These are phyloP conservation scores for Sturmia bella DNA, from an alignment of 2,888 invertebrate genomes.

Conservation along the genomic window DNA sequence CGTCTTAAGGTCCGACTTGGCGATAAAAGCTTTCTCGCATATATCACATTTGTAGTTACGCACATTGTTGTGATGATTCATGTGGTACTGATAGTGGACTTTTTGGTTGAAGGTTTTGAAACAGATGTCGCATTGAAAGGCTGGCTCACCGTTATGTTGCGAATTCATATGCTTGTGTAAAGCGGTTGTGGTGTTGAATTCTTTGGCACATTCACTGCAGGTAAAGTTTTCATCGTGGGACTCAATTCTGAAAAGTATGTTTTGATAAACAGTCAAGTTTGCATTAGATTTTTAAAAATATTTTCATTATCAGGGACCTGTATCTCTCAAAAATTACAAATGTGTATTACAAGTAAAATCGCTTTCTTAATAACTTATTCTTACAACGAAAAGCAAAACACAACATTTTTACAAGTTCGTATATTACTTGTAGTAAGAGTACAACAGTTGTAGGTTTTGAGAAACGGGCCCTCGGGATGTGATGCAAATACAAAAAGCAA, in stretches of 20 bases:
- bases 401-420: neutral
- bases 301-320: too few relatives aligned
- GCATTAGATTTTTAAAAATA: too few relatives aligned
- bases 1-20: slow-evolving; percentile 74
- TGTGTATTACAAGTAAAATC: too few relatives aligned
- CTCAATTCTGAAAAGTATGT: slow-evolving; percentile 65
- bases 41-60: slow-evolving; percentile 75
- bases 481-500: too few relatives aligned
- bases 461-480: too few relatives aligned
- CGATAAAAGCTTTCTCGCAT: slow-evolving; percentile 74
- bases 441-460: too few relatives aligned
- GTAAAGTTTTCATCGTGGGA: slow-evolving; percentile 68
- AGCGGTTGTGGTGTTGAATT: slow-evolving; percentile 70
- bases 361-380: too few relatives aligned
- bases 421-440: too few relatives aligned
- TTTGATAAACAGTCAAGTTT: too few relatives aligned
- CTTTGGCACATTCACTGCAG: slow-evolving; percentile 71
- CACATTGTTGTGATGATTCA: slow-evolving; percentile 74
- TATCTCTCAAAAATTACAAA: too few relatives aligned
- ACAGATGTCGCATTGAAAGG: slow-evolving; percentile 73
- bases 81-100: slow-evolving; percentile 74
- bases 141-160: slow-evolving; percentile 66
- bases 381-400: neutral
- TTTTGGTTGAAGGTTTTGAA: slow-evolving; percentile 75
- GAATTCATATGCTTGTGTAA: slow-evolving; percentile 73